Conservation (phyloP, 2,113 vertebrate genomes). For the Phycodurus eques region DNA sequence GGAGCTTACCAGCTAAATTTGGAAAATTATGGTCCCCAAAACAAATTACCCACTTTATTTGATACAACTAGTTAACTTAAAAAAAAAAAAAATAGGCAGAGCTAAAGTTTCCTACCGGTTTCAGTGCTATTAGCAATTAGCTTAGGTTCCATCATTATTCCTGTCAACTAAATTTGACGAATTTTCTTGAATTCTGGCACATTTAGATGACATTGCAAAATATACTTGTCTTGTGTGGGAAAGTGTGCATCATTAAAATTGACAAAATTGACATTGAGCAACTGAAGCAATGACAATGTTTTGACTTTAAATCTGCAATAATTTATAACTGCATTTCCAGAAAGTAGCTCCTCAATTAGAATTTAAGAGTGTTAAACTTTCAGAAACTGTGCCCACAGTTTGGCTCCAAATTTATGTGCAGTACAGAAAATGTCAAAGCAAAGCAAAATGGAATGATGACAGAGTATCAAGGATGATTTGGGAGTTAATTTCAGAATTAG, state of each 20-base stretch:
- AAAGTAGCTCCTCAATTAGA: constrained; percentile 26
- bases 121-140: constrained; percentile 46
- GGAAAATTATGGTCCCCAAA: constrained; percentile 70
- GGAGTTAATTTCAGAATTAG: too few relatives aligned
- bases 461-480: too few relatives aligned
- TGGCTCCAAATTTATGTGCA: too few relatives aligned
- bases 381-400: too few relatives aligned
- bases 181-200: constrained; percentile 18
- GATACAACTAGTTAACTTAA: constrained; percentile 63
- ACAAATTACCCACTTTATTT: constrained; percentile 76
- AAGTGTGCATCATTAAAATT: constrained; percentile 24
- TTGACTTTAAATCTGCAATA: constrained; percentile 1
- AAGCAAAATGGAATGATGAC: too few relatives aligned
- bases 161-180: constrained; percentile 20
- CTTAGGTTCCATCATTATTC: constrained; percentile 38
- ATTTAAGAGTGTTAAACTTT: not conserved
- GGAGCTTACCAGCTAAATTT: constrained; percentile 69
- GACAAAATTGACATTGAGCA: not conserved
- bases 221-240: not conserved
- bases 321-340: constrained; percentile 28
- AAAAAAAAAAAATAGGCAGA: constrained; percentile 49
- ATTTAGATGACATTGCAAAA: constrained; percentile 15
- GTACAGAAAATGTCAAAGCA: too few relatives aligned
- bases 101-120: constrained; percentile 50
- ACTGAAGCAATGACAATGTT: constrained; percentile 12